Evolutionary conservation across 2,113 vertebrate genomes (phyloP).

Genomic region (Pteropus alecto): DNA sequence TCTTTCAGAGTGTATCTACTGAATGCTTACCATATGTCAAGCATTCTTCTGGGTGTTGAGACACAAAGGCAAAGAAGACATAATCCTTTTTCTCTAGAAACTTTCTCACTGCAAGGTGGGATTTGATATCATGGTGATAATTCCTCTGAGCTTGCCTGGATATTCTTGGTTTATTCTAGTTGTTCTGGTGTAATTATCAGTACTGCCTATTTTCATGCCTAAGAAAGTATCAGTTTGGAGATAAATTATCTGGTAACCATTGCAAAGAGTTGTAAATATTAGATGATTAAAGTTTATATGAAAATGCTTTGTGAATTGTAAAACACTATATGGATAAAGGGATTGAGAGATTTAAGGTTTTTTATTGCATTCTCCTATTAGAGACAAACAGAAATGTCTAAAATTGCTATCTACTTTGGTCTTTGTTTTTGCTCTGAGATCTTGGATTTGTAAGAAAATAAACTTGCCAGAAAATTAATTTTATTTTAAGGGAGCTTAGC

Average conservation of each 20-base stretch:
- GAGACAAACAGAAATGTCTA: background rate
- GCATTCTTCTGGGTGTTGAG: background rate
- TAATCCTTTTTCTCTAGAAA: background rate
- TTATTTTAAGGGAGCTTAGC: slow-evolving; percentile 25
- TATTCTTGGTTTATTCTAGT: background rate
- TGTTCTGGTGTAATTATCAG: background rate
- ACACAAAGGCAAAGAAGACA: background rate
- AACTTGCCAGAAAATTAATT: slow-evolving; percentile 20
- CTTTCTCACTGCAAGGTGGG: background rate
- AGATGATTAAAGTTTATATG: background rate
- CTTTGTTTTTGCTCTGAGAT: background rate
- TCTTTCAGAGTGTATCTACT: background rate
- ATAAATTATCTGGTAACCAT: slow-evolving; percentile 13
- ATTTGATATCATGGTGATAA: background rate
- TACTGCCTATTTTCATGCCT: background rate
- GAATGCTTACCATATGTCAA: background rate
- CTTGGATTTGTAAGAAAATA: slow-evolving; percentile 35
- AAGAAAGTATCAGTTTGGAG: background rate
- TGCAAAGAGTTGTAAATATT: background rate
- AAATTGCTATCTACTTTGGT: background rate
- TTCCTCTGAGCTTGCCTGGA: background rate
- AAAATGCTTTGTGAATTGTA: background rate
- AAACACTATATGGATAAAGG: background rate
- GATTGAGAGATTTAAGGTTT: background rate
- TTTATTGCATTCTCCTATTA: background rate